Percentiles rank a stretch among this genome's conserved stretches.
These are phyloP conservation scores for Vireo griseus DNA, from an alignment of 2,797 vertebrate genomes.

Conservation along the genomic window DNA sequence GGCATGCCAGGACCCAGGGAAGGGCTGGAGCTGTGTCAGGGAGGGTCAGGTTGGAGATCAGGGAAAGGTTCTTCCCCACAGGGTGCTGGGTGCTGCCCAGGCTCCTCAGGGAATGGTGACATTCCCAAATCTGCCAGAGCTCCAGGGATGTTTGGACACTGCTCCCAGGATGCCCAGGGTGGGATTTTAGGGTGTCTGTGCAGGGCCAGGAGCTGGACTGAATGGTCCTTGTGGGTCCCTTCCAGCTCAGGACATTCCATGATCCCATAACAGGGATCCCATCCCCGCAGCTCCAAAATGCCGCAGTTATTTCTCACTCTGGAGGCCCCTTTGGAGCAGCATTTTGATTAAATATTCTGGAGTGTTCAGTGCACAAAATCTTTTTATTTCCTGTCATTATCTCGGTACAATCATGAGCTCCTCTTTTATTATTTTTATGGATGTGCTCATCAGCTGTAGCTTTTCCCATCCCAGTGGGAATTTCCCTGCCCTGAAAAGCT, in stretches of 20 bases:
- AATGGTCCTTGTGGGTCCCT: accelerated
- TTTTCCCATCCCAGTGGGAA: neutral
- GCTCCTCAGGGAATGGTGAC: neutral
- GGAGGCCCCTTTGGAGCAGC: neutral
- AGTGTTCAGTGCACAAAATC: neutral
- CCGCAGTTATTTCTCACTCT: neutral
- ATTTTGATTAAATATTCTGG: neutral
- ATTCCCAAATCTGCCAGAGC: too few species aligned
- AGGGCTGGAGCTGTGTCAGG: neutral
- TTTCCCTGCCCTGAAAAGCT: constrained; percentile 21
- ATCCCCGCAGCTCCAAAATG: neutral
- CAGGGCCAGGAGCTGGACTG: neutral
- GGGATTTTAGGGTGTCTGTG: neutral
- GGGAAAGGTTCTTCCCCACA: neutral
- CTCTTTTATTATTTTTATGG: constrained; percentile 43
- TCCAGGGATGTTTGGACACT: too few species aligned
- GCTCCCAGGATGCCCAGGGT: neutral
- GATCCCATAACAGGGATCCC: neutral
- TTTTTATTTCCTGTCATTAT: constrained; percentile 39
- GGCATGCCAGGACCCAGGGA: accelerated
- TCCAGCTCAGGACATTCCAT: neutral
- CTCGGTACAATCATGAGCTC: neutral
- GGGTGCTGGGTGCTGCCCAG: neutral
- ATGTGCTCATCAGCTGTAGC: constrained; percentile 44
- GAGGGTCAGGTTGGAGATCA: accelerated